phyloP scores from a whole-genome alignment of 2,797 vertebrate genomes.

The Syngnathus rostellatus region DNA sequence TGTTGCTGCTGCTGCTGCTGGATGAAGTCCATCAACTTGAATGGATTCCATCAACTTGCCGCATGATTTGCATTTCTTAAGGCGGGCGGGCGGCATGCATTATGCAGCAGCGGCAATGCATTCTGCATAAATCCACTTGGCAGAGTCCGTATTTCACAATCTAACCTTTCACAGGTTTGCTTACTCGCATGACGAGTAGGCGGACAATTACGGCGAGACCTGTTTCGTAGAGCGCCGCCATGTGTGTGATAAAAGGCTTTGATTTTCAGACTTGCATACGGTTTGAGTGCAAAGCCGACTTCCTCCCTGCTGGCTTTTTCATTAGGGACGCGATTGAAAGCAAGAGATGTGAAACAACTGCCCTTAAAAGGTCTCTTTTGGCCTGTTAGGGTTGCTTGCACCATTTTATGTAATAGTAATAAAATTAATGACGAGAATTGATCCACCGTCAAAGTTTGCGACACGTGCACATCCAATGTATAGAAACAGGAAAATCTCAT shows the following conservation, averaged over 20 bases:
- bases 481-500: too few species aligned
- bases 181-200: background rate
- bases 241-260: background rate
- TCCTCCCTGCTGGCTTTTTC: background rate
- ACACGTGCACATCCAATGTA: background rate
- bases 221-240: background rate
- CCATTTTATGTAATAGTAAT: background rate
- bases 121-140: conserved; percentile 47
- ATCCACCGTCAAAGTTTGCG: background rate
- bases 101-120: conserved; percentile 46
- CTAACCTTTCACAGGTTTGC: background rate
- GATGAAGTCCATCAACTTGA: conserved; percentile 51
- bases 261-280: background rate
- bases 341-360: background rate
- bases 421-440: background rate
- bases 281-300: background rate
- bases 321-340: background rate
- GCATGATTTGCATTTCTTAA: conserved; percentile 63
- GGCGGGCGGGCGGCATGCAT: conserved; percentile 49
- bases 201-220: background rate
- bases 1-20: conserved; percentile 9
- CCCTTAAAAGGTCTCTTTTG: background rate
- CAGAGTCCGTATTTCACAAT: conserved; percentile 6
- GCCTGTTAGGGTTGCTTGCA: background rate
- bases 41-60: conserved; percentile 49